Evolutionary conservation across 2,888 invertebrate species (phyloP), one percentile per base, ranked within the genome.

Genomic region (Ennomos fuscantarius): DNA sequence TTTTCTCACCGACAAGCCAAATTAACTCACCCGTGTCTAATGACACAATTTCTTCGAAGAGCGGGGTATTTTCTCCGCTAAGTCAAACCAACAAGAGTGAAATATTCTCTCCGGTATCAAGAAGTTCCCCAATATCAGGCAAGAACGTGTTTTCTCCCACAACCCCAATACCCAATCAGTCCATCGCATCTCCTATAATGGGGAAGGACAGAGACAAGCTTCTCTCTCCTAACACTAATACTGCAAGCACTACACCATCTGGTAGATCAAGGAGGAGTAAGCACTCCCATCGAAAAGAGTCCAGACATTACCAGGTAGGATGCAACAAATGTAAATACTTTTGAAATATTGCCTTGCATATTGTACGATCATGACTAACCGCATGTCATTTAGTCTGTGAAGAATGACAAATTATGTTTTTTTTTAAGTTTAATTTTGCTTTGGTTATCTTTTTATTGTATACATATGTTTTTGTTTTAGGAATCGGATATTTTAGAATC

Each of bases 401-500:
- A 61, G 24, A 41, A 55, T 56, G 41, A 39, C 31, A 8, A 45
- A 8, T 9, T 10, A 44, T 40, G 6, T 48, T 42, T 24, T 52
- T 32, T 47, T 15, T 39, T 9, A 0, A 31, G 9, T 43, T 13
- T 12, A 32, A 32, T 45, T 9, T 1, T 9, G 31, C 9, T 32
- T 9, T 1, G 9, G 34, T 10, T 24, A 12, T 24, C 13, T 12
- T 36, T 8, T 8, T 24, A 8, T 51, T 37, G 33, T 8, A 42
- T 40, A 34, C n/a, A 8, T 11, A 15, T 36, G 24, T 39, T 45
- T 48, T 3, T 44, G 36, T 83, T 86, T 65, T 90, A 95, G 89
- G 96, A 96, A 78, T 96, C 96, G 12, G 96, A 97, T 78, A 97
- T 97, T 61, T 89, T 97, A 66, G 97, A 97, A 83, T 96, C 97